phyloP scores from a whole-genome alignment of 2,113 vertebrate genomes.

The Azemiops feae region DNA sequence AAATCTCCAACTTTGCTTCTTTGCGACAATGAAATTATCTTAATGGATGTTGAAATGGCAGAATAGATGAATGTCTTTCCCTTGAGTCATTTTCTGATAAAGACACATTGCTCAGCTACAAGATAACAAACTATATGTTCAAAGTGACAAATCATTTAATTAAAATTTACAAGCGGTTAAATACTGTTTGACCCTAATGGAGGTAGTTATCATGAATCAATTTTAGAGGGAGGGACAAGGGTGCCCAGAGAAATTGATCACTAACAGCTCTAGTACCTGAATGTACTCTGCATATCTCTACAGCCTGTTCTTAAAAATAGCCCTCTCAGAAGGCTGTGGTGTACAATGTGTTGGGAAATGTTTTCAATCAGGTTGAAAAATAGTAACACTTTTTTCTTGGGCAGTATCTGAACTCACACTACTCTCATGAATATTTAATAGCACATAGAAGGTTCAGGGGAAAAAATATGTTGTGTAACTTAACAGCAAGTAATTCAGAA shows the following conservation, averaged over 20 bases:
- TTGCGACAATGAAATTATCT: conserved; percentile 51
- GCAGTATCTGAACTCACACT: conserved; percentile 52
- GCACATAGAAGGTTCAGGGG: conserved; percentile 48
- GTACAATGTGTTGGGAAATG: conserved; percentile 23
- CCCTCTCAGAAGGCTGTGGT: conserved; percentile 20
- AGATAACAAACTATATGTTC: conserved; percentile 67
- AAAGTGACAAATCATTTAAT: conserved; percentile 74
- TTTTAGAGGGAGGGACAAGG: conserved; percentile 44
- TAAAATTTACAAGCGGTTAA: conserved; percentile 71
- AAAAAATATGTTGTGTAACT: conserved; percentile 59
- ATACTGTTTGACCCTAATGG: conserved; percentile 62
- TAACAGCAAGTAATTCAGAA: conserved; percentile 73
- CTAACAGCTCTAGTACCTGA: conserved; percentile 40
- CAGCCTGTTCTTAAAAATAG: conserved; percentile 13
- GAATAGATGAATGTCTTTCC: conserved; percentile 61
- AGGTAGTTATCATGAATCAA: conserved; percentile 67
- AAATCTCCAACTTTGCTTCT: conserved; percentile 53
- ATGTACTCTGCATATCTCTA: background rate
- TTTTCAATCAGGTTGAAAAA: conserved; percentile 68
- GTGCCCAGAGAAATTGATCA: conserved; percentile 46
- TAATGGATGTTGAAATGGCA: conserved; percentile 57
- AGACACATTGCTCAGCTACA: conserved; percentile 59
- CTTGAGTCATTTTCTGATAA: conserved; percentile 65
- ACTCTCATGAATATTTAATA: conserved; percentile 75
- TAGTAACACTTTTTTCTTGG: conserved; percentile 58